Conservation (phyloP, 2,113 vertebrate genomes). For the Callopanchax toddi region DNA sequence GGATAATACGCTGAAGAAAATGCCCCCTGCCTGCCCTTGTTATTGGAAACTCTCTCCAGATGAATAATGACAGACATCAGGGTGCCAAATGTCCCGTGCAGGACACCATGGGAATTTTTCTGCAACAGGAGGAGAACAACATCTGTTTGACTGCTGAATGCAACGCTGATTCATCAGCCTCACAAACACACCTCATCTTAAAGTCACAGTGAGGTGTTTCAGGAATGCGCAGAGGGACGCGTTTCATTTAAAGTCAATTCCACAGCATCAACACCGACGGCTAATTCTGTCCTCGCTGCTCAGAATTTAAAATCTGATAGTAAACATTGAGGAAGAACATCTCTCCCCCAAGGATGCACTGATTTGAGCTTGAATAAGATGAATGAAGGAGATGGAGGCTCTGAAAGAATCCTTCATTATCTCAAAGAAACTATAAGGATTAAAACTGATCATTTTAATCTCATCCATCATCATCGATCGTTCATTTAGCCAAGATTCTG, state of each 20-base stretch:
- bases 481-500: conserved; percentile 46
- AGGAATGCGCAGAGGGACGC: conserved; percentile 22
- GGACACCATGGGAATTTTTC: conserved; percentile 72
- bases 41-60: conserved; percentile 75
- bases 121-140: conserved; percentile 76
- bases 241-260: conserved; percentile 44
- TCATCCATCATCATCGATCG: no score
- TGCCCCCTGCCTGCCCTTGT: conserved; percentile 81
- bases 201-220: conserved; percentile 67
- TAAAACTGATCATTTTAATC: conserved; percentile 26
- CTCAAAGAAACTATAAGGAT: conserved; percentile 32
- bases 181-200: conserved; percentile 59
- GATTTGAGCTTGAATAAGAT: no score
- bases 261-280: conserved; percentile 8
- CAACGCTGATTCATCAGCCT: conserved; percentile 76
- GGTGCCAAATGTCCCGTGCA: conserved; percentile 83
- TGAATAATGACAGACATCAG: conserved; percentile 82
- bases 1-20: conserved; percentile 71
- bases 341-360: not conserved
- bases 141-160: conserved; percentile 80
- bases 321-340: not conserved
- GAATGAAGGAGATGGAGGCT: conserved; percentile 17
- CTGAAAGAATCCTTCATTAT: conserved; percentile 22
- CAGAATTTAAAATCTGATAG: conserved; percentile 7
- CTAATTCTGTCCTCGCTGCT: conserved; percentile 13